Evolutionary conservation across 2,888 invertebrate species (phyloP), one percentile per base, ranked within the genome.

Genomic region (Drosophila aldrichi): DNA sequence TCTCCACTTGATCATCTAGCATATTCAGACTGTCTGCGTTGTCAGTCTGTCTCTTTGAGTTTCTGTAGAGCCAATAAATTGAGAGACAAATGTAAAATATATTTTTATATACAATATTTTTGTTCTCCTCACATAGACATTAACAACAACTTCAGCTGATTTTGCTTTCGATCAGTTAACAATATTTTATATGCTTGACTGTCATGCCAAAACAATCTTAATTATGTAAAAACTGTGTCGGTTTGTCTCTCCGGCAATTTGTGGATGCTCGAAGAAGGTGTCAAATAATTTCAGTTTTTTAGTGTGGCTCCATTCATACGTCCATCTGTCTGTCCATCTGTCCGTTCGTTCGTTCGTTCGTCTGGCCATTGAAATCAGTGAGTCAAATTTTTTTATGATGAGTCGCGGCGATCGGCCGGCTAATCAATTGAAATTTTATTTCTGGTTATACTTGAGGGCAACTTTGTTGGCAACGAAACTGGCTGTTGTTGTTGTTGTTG

Each of bases 381-480:
- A 77, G 74, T 77, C 73, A 67, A 78, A 62, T 68, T 56, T 62
- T 62, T 77, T 55, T 59, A 65, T 68, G 64, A 66, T 77, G 77
- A 71, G 77, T 77, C 56, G 66, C 38, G 12, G 43, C 52, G 62
- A 58, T 59, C 68, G 55, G 34, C 29, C 46, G 70, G 68, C 78
- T 64, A 74, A 81, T 81, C 73, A 81, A 77, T 77, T 66, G 69
- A 61, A 81, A 32, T 44, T 73, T 60, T 43, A 56, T 73, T 79
- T 75, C 77, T 68, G 75, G 70, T 79, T 79, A 68, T 70, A 55
- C 60, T 70, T 59, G 67, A 64, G 38, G 46, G 60, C 57, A 68
- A 81, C 46, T 65, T 65, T 81, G 81, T 74, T 81, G 74, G 59
- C 66, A 79, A 67, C 56, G 20, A 70, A 61, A 70, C 61, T 12